Base-by-base conservation (phyloP, 2,888 invertebrate genomes). In the Bugula neritina region DNA sequence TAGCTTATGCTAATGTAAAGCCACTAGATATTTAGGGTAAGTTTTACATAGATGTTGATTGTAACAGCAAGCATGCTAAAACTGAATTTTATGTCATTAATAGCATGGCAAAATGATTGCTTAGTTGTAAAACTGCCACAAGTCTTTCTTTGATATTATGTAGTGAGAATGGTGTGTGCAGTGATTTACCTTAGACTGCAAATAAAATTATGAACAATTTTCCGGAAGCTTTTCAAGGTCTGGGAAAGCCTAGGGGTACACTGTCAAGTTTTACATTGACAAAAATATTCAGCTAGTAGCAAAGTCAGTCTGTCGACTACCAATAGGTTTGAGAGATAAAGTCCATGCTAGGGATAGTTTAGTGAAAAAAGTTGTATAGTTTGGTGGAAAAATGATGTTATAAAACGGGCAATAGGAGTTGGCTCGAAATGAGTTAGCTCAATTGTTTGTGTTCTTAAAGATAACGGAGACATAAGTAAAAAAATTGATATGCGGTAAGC, bases 81-180 rank as follows among this genome's bases (percentile, higher is more conserved):
- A 23, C 57, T 57, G 57, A 17, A 17, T 57, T 57, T n/a, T 57
- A 13, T 57, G 57, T 57, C 10, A 17, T 17, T n/a, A 27, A 57
- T 57, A n/a, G 57, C 23, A 23, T 57, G 57, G 57, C 57, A 25
- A 57, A 57, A 27, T 27, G 57, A 17, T 57, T 5, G n/a, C 23
- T 57, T 13, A 10, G 10, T 10, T 17, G 17, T 17, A 17, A 43
- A 17, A 43, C 43, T 17, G 57, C 27, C 23, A 23, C 57, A 17
- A 57, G 23, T 10, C 57, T 57, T 3, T 23, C 3, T 25, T 27
- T 57, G 10, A 23, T 57, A 5, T 57, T 23, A 5, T 27, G 23
- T 57, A 57, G 57, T 57, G 57, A 57, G 5, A 27, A 57, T 57
- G 57, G 5, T 17, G 23, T 57, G 57, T 57, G 57, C 23, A 57